phyloP scores from a whole-genome alignment of 2,797 vertebrate species.

The Lindbergichthys nudifrons region DNA sequence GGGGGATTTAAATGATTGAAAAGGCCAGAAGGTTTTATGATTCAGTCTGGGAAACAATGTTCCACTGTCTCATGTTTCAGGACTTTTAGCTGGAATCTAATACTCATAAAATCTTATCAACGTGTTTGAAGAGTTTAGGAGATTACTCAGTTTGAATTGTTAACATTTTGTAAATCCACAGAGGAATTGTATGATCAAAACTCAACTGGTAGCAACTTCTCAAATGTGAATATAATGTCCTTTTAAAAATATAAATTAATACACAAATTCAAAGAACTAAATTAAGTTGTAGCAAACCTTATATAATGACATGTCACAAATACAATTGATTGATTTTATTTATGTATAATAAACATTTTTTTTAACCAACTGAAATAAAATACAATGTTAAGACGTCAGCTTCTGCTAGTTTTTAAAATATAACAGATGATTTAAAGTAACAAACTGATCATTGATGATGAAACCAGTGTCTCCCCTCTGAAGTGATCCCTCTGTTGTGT shows the following conservation, averaged over 20 bases:
- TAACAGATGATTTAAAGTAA: background rate
- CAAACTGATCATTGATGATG: no score
- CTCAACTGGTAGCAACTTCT: background rate
- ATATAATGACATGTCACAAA: no score
- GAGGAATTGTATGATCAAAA: background rate
- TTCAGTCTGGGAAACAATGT: background rate
- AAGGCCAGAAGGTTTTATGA: background rate
- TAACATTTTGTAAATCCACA: no score
- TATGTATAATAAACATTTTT: no score
- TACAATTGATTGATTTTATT: no score
- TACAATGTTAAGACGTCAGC: background rate
- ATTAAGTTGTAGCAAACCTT: no score
- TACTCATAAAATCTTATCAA: background rate
- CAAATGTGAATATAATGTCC: background rate
- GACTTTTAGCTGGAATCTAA: background rate
- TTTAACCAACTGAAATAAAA: background rate
- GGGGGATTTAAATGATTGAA: background rate
- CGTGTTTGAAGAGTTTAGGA: background rate
- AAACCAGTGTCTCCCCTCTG: background rate
- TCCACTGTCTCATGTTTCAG: background rate
- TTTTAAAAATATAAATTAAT: background rate
- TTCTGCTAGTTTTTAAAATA: background rate
- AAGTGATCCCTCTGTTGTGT: background rate
- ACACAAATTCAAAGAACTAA: no score
- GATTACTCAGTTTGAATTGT: background rate